Base-by-base conservation (phyloP, 2,113 vertebrate species). In the Apodemus sylvaticus region DNA sequence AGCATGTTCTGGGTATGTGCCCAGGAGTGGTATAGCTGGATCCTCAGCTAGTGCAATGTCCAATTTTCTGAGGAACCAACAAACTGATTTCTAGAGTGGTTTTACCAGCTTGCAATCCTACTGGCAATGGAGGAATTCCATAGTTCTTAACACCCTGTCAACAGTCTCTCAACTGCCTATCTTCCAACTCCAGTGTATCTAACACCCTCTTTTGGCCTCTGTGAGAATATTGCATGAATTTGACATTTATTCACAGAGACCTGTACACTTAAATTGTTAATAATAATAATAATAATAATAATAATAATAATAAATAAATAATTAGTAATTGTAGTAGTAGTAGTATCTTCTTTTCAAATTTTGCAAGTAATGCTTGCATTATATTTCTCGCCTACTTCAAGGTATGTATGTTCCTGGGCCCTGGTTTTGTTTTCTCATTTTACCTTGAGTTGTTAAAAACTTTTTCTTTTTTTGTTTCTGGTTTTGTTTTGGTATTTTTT, bases 401-500 rank as follows among this genome's bases (percentile, higher is more conserved):
- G 58, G 55, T 31, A 48, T 64, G 4, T 77, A n/a, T 64, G 5
- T 77, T 85, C 29, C 13, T 68, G 17, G 36, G 55, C 89, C 87
- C 88, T 76, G n/a, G 11, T 85, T 86, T 53, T 96, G 20, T 90
- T 82, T 95, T 66, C 16, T 92, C 60, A 94, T 55, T 89, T 81
- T 91, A 10, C 58, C 39, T n/a, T 93, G 36, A n/a, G 20, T 26
- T 94, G 17, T 79, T n/a, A n/a, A n/a, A n/a, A n/a, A n/a, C n/a
- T n/a, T n/a, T n/a, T n/a, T n/a, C n/a, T n/a, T n/a, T n/a, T n/a
- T n/a, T n/a, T n/a, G n/a, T n/a, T n/a, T n/a, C n/a, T n/a, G n/a
- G n/a, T n/a, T n/a, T n/a, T n/a, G n/a, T n/a, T n/a, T n/a, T n/a
- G n/a, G n/a, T n/a, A n/a, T n/a, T n/a, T n/a, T n/a, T n/a, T n/a